Evolutionary conservation across 1,140 invertebrate species (phyloP).

Genomic region (Lordiphosa collinella): DNA sequence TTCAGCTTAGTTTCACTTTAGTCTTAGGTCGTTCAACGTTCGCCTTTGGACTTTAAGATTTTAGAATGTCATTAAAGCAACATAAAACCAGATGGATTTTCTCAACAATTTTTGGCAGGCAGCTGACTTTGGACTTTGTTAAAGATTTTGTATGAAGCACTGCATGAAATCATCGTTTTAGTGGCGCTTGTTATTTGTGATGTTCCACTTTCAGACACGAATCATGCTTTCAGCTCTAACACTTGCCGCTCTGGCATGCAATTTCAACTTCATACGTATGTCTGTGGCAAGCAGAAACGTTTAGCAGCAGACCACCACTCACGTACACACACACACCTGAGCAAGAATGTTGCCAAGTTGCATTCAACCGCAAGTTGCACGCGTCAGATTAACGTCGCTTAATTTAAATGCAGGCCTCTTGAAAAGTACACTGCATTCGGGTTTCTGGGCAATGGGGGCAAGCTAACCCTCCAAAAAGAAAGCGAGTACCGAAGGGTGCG

Average conservation of each 20-base stretch:
- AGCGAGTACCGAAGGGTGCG: slow-evolving; percentile 20
- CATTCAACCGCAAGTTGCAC: slow-evolving; percentile 53
- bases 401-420: slow-evolving; percentile 18
- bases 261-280: slow-evolving; percentile 40
- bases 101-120: too few relatives aligned
- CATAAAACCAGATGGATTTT: too few relatives aligned
- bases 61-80: too few relatives aligned
- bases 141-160: too few relatives aligned
- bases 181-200: too few relatives aligned
- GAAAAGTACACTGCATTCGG: background rate
- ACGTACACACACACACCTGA: slow-evolving; percentile 11
- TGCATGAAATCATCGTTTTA: too few relatives aligned
- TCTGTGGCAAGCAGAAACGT: slow-evolving; percentile 39
- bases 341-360: slow-evolving; percentile 32
- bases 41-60: too few relatives aligned
- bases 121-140: too few relatives aligned
- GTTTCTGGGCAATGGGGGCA: slow-evolving; percentile 13
- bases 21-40: too few relatives aligned
- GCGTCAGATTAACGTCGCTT: slow-evolving; percentile 38
- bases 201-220: too few relatives aligned
- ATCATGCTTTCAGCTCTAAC: background rate
- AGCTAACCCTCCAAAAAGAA: background rate
- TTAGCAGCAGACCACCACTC: slow-evolving; percentile 20
- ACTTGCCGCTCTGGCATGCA: slow-evolving; percentile 33
- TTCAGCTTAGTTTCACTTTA: too few relatives aligned